Conservation (phyloP, 2,113 vertebrate species). For the Crotalus helleri region DNA sequence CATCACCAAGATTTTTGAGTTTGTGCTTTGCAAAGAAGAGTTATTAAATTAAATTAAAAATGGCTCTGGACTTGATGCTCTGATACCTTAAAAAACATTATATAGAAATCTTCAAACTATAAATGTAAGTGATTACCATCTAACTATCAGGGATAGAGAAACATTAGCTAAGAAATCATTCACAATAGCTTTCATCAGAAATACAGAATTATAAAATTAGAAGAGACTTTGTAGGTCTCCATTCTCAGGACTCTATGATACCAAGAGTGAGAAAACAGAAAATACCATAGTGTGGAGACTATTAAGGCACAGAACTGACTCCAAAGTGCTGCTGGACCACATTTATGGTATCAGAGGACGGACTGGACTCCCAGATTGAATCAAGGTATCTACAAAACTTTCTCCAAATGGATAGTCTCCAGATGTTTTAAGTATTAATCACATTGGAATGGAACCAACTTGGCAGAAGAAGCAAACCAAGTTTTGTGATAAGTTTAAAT, state of each 20-base stretch:
- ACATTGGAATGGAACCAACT: too few relatives aligned
- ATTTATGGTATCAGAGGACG: too few relatives aligned
- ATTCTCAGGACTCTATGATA: neutral
- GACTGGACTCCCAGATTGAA: too few relatives aligned
- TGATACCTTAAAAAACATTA: neutral
- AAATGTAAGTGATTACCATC: neutral
- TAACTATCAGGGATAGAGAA: neutral
- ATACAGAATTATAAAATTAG: neutral
- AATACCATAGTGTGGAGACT: too few relatives aligned
- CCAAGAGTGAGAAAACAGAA: too few relatives aligned
- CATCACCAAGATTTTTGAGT: neutral
- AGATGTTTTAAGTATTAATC: too few relatives aligned
- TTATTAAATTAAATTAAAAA: neutral
- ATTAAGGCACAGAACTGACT: too few relatives aligned
- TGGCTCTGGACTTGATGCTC: neutral
- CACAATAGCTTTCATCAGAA: neutral
- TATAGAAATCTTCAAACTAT: neutral
- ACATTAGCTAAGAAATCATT: neutral
- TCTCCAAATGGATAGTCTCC: too few relatives aligned
- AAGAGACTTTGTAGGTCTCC: neutral
- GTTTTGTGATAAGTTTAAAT: too few relatives aligned
- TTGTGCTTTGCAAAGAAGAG: neutral
- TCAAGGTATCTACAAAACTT: too few relatives aligned
- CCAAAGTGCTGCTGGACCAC: too few relatives aligned
- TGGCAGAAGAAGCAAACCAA: too few relatives aligned